Conservation (phyloP, 2,113 vertebrate genomes). For the Mustela lutreola region DNA sequence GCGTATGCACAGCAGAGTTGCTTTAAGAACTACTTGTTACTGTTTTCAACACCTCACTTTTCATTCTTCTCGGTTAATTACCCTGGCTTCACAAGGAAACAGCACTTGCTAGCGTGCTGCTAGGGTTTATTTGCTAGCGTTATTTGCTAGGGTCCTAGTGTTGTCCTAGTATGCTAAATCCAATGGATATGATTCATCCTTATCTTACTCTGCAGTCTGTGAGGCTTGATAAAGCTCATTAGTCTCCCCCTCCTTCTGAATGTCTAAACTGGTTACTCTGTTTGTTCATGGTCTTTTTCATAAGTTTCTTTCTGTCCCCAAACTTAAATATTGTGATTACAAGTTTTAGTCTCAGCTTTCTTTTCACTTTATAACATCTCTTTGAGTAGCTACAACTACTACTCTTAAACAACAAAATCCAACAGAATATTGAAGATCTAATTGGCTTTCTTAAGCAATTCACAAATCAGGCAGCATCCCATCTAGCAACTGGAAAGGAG, state of each 20-base stretch:
- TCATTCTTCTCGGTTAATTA: background rate
- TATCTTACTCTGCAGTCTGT: background rate
- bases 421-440: background rate
- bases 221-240: background rate
- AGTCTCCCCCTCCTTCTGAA: background rate
- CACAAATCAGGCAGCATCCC: background rate
- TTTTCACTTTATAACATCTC: background rate
- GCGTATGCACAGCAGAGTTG: background rate
- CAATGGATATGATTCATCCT: background rate
- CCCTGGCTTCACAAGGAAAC: background rate
- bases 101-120: background rate
- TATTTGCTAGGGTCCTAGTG: background rate
- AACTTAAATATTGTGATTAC: background rate
- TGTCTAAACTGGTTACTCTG: background rate
- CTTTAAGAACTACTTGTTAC: background rate
- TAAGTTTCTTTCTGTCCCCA: background rate
- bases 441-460: background rate
- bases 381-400: background rate
- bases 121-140: too few species aligned
- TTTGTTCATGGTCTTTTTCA: background rate
- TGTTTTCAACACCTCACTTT: background rate
- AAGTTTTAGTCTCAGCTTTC: background rate
- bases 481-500: background rate
- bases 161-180: background rate
- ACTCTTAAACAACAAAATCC: background rate